Base-by-base conservation (phyloP, 2,888 invertebrate genomes). In the Hyposoter dolosus region DNA sequence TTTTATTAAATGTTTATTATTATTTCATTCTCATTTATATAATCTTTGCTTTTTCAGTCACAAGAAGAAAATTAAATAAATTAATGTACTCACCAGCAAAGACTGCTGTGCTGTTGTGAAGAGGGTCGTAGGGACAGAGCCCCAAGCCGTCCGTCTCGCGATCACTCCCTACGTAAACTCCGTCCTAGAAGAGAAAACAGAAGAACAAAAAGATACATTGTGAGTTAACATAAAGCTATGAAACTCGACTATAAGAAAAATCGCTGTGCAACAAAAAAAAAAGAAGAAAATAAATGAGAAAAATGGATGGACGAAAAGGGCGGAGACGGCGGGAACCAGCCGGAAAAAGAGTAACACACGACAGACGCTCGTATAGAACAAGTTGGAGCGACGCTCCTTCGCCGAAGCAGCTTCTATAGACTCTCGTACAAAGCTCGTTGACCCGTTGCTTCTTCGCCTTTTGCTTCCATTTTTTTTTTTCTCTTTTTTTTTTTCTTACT, bases 101-200 rank as follows among this genome's bases (percentile, higher is more conserved):
- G 89, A 98, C 97, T 69, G 98, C 97, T 32, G 99, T 99, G 93
- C 98, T 99, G 95, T 99, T 99, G 95, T 99, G 99, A 88, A 97
- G 96, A 5, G 99, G 99, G 94, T 98, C 98, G 94, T 98, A 99
- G 0, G 99, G 99, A 94, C 99, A 98, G 87, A 98, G 95, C 68
- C 98, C 98, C 90, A 97, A 96, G 17, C 98, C 98, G 92, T 98
- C 97, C 90, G 96, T 96, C 94, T 98, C 98, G 89, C 96, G 96
- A 85, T 95, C 94, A 90, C 95, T 95, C 90, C 95, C 95, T 89
- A 90, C 90, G 88, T 93, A 93, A 77, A 90, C 88, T 83, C 93
- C 95, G 91, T 95, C 94, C 95, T 95, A 93, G 35, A 95, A 94
- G 89, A 92, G 86, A 92, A 90, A 92, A 40, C 53, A 74, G 28